Conservation (phyloP, 1,140 invertebrate species). For the Laupala kohalensis region DNA sequence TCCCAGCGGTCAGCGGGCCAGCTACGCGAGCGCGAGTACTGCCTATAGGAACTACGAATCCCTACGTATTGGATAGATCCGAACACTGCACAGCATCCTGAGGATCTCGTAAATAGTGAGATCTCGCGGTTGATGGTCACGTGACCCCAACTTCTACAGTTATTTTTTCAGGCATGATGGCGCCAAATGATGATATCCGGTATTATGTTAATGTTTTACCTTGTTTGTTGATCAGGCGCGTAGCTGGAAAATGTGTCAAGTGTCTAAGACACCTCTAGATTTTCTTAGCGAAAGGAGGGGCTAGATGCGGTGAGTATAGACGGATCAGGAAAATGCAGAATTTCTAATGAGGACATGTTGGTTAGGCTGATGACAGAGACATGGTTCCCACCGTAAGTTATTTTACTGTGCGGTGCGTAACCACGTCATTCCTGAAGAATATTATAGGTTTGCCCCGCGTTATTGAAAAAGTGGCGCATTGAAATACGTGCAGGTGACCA, state of each 20-base stretch:
- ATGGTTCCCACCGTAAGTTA: conserved; percentile 6
- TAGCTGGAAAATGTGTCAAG: conserved; percentile 12
- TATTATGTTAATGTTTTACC: conserved; percentile 32
- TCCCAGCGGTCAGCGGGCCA: too few relatives aligned
- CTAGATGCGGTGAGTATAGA: conserved; percentile 23
- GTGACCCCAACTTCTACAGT: conserved; percentile 36
- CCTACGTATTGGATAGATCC: too few relatives aligned
- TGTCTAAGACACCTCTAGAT: conserved; percentile 14
- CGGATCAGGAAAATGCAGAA: conserved; percentile 23
- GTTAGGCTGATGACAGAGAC: conserved; percentile 29
- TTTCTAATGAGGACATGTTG: conserved; percentile 42
- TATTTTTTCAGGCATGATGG: conserved; percentile 44
- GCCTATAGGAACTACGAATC: too few relatives aligned
- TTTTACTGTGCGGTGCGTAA: background rate
- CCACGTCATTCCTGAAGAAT: background rate
- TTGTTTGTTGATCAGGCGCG: conserved; percentile 22
- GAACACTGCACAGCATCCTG: too few relatives aligned
- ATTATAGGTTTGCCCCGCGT: too few relatives aligned
- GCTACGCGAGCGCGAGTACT: too few relatives aligned
- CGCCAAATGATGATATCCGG: conserved; percentile 38
- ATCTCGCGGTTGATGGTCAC: conserved; percentile 31
- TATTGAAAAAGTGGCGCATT: too few relatives aligned
- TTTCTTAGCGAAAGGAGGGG: conserved; percentile 10
- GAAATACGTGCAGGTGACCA: too few relatives aligned
- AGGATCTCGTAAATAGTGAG: conserved; percentile 18